Conservation (phyloP, 2,797 vertebrate genomes). For the Myripristis murdjan region DNA sequence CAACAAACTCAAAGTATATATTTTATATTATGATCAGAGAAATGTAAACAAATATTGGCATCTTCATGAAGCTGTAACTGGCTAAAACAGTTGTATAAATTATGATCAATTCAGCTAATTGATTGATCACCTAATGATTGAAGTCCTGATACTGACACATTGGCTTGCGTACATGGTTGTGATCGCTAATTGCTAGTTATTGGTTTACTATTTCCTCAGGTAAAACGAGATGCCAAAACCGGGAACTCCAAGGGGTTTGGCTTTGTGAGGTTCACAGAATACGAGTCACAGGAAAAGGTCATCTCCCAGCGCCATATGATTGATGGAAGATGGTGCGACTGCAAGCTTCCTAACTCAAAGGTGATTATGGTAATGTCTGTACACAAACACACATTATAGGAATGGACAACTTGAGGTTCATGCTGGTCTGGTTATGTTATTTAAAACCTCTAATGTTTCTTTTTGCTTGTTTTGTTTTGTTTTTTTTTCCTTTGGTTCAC, state of each 20-base stretch:
- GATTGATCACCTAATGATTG: no score
- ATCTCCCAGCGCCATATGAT: slow-evolving; percentile 99
- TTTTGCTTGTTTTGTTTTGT: background rate
- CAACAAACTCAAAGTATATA: no score
- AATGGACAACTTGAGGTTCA: background rate
- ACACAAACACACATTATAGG: slow-evolving; percentile 25
- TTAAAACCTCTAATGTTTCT: background rate
- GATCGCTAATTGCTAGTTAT: background rate
- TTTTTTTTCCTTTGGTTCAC: no score
- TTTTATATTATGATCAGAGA: no score
- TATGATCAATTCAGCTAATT: no score
- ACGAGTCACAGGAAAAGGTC: slow-evolving; percentile 97
- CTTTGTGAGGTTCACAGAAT: slow-evolving; percentile 97
- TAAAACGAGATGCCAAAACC: slow-evolving; percentile 97
- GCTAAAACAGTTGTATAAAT: no score
- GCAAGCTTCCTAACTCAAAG: slow-evolving; percentile 97
- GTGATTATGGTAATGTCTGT: slow-evolving; percentile 77
- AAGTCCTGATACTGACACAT: background rate
- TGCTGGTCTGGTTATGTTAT: no score
- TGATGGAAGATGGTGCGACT: slow-evolving; percentile 98
- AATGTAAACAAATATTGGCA: no score
- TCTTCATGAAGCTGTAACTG: no score
- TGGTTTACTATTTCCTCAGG: slow-evolving; percentile 78
- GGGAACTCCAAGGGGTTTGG: slow-evolving; percentile 99
- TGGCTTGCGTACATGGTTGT: background rate